phyloP scores from a whole-genome alignment of 2,888 invertebrate species.

The Argyra leucocephala region DNA sequence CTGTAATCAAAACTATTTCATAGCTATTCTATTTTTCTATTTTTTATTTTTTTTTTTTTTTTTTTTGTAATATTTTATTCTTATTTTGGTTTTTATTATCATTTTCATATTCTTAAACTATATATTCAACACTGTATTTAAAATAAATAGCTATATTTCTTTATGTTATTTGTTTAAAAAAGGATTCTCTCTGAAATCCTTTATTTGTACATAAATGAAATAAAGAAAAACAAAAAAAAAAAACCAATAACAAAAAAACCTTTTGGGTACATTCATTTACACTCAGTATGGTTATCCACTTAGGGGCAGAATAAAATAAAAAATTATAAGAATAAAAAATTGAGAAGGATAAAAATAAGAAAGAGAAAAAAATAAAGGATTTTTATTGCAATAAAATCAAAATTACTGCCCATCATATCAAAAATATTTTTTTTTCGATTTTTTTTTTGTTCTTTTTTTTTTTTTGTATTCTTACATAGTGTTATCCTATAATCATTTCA shows the following conservation, averaged over 20 bases:
- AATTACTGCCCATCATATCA: slow-evolving; percentile 3
- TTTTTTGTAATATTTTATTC: no score
- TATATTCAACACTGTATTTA: not conserved
- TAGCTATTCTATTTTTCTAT: no score
- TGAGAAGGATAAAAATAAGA: no score
- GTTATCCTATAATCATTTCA: not conserved
- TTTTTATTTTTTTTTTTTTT: no score
- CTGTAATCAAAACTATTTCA: no score
- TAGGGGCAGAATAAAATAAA: not conserved
- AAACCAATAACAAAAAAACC: not conserved
- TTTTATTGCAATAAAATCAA: slow-evolving; percentile 5
- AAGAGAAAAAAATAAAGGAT: no score
- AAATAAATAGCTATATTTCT: not conserved
- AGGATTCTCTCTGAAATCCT: not conserved
- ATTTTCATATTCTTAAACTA: no score
- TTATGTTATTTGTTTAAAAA: not conserved
- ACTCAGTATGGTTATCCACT: not conserved
- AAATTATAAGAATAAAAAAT: no score
- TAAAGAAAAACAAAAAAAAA: not conserved
- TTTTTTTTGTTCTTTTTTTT: no score
- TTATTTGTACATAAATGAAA: not conserved
- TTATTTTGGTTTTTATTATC: no score
- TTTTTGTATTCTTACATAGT: not conserved
- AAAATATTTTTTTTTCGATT: not conserved
- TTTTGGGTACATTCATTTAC: not conserved